These are phyloP conservation scores for Scartelaos histophorus DNA, from an alignment of 2,113 vertebrate species.

Conservation along the genomic window DNA sequence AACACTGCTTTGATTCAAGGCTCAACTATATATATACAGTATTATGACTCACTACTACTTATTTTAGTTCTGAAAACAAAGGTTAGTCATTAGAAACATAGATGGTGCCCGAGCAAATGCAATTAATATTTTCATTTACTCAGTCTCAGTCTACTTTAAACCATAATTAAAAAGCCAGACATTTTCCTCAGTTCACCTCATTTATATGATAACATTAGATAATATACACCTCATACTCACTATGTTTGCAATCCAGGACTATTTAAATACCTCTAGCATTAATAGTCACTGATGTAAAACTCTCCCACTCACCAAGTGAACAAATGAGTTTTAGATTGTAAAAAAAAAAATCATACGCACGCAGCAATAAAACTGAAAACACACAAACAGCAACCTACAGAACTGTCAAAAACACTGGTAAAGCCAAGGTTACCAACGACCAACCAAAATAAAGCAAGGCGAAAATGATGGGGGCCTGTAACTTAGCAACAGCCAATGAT, in stretches of 20 bases:
- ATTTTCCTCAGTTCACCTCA: no score
- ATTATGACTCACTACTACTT: no score
- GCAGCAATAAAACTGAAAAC: neutral
- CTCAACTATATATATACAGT: no score
- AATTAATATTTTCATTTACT: no score
- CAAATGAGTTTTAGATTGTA: neutral
- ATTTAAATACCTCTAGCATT: neutral
- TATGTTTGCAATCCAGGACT: neutral
- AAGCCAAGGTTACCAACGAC: slow-evolving; percentile 50
- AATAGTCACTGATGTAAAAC: neutral
- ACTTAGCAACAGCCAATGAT: slow-evolving; percentile 73
- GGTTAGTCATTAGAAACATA: no score
- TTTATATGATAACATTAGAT: no score
- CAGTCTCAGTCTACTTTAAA: no score
- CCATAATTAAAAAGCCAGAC: no score
- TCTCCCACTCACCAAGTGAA: neutral
- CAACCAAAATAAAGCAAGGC: slow-evolving; percentile 20
- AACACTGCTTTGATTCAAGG: no score
- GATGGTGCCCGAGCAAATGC: no score
- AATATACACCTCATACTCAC: no score
- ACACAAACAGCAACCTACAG: slow-evolving; percentile 45
- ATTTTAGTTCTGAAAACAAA: no score
- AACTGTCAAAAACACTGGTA: slow-evolving; percentile 41
- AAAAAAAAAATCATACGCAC: neutral
- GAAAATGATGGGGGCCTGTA: slow-evolving; percentile 60